These are phyloP conservation scores for Pelosia muscerda DNA, from an alignment of 2,888 invertebrate genomes.

Conservation along the genomic window DNA sequence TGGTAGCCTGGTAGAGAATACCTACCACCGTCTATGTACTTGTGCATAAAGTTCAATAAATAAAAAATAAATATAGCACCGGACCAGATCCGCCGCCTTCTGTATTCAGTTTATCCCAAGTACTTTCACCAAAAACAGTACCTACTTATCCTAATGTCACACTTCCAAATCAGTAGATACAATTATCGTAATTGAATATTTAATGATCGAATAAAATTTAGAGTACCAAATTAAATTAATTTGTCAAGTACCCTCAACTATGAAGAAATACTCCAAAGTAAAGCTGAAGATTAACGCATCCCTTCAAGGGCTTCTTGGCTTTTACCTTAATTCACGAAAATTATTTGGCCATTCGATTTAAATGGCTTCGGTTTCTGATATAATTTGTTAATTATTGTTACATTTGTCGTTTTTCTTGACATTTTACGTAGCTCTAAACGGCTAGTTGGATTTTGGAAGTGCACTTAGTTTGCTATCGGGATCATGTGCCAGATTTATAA, in stretches of 20 bases:
- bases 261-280: neutral
- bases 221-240: neutral
- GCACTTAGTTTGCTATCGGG: neutral
- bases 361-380: neutral
- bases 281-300: neutral
- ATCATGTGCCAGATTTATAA: neutral
- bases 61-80: no score
- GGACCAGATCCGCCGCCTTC: neutral
- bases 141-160: neutral
- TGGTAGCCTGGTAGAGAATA: no score
- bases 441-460: neutral
- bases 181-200: neutral
- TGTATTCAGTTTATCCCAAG: neutral
- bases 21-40: no score
- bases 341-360: neutral
- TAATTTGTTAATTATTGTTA: neutral
- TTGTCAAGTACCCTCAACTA: neutral
- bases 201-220: neutral
- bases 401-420: neutral
- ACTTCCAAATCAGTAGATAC: neutral
- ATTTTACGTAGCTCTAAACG: no score
- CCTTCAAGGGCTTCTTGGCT: neutral
- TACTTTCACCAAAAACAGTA: neutral
- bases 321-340: slow-evolving; percentile 3
- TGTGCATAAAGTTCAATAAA: no score